Base-by-base conservation (phyloP, 92 coral and sea anemone genomes). In the Diadumene lineata region DNA sequence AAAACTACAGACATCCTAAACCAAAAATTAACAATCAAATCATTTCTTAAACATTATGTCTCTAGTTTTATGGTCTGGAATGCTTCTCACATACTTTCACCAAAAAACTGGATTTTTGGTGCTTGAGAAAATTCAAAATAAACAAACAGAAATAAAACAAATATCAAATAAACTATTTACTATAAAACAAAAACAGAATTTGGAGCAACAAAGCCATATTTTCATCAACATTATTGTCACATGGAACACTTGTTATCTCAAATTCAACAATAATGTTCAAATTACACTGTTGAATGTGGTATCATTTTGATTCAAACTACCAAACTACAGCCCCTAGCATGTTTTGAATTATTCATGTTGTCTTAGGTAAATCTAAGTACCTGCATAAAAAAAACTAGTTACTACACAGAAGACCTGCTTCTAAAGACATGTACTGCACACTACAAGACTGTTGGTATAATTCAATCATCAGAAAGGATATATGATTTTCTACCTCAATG, bases 371-470 rank as follows among this genome's bases (percentile, higher is more conserved):
- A 33, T 31, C 66, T 38, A 17, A 7, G 33, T 33, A 72, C 77
- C 77, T 72, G 77, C 21, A 2, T 21, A 25, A n/a, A n/a, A 32
- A 38, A 28, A 28, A 30, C 68, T 62, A 23, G 68, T 62, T 28
- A 31, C 31, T 11, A 6, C n/a, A 56, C 50, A 28, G 30, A 72
- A 56, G 43, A 72, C 77, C 77, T 72, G 66, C 77, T 72, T 72
- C 48, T 11, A 70, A 70, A 44, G 9, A 26, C 63, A 60, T 51
- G 62, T 56, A 56, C 43, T 19, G 64, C 29, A 56, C 7, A 19
- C 66, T 16, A 13, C 27, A 26, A 56, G 30, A 27, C 30, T 21
- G 31, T 15, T 21, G 26, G n/a, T n/a, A n/a, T n/a, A n/a, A n/a
- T n/a, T n/a, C n/a, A n/a, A n/a, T n/a, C n/a, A n/a, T n/a, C n/a